Conservation (phyloP, 1,140 invertebrate genomes). For the Acromyrmex charruanus region DNA sequence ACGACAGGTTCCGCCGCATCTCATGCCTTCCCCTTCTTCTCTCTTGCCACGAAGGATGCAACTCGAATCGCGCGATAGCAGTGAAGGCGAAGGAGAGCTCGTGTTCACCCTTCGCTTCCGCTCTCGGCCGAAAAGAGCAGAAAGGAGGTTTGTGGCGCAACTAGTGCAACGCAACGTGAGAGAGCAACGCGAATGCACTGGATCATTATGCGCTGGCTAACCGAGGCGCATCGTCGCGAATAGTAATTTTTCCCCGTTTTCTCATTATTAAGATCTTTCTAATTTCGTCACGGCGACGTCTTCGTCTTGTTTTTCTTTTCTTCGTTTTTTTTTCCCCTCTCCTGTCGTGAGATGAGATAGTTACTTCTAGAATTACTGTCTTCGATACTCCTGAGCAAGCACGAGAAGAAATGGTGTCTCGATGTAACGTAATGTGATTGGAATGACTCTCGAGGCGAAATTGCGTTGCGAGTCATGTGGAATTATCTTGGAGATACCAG, state of each 20-base stretch:
- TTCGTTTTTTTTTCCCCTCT: background rate
- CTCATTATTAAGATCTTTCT: constrained; percentile 52
- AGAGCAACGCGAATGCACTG: constrained; percentile 17
- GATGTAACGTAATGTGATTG: constrained; percentile 18
- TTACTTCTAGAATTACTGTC: constrained; percentile 45
- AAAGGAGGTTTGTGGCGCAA: constrained; percentile 57
- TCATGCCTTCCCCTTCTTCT: background rate
- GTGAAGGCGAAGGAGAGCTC: constrained; percentile 32
- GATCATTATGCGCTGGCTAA: constrained; percentile 63
- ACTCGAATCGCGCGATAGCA: constrained; percentile 16
- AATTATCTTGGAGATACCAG: constrained; percentile 8
- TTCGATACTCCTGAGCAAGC: constrained; percentile 2
- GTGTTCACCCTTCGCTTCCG: constrained; percentile 44
- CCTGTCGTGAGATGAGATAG: constrained; percentile 24
- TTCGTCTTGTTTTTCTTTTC: constrained; percentile 10
- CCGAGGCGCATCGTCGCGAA: constrained; percentile 64
- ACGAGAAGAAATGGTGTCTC: constrained; percentile 10
- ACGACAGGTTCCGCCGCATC: constrained; percentile 35
- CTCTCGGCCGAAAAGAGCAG: constrained; percentile 28
- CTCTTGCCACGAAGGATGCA: constrained; percentile 10
- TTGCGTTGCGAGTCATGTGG: background rate
- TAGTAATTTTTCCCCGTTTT: constrained; percentile 68
- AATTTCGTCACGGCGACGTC: constrained; percentile 22
- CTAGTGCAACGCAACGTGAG: constrained; percentile 18
- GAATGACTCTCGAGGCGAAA: constrained; percentile 13